Evolutionary conservation across 2,888 invertebrate genomes (phyloP).

Genomic region (Drosophila recens): DNA sequence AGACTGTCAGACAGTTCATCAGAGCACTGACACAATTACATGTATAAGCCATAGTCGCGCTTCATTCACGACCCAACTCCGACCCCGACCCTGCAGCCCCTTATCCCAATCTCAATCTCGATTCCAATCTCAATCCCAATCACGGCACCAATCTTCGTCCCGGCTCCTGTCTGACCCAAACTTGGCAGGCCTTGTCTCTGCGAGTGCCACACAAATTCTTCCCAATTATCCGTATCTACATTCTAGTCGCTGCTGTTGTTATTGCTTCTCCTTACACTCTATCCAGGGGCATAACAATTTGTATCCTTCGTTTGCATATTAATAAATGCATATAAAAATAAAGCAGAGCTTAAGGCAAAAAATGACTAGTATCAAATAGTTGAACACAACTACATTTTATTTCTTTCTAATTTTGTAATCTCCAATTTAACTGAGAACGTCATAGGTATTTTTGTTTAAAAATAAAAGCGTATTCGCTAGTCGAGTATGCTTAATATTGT

Average conservation of each 20-base stretch:
- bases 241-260: constrained; percentile 7
- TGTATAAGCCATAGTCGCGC: neutral
- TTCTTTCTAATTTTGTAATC: neutral
- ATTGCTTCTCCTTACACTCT: constrained; percentile 2
- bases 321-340: too few relatives aligned
- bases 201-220: constrained; percentile 5
- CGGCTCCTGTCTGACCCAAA: constrained; percentile 1
- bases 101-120: neutral
- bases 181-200: constrained; percentile 1
- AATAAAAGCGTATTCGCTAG: constrained; percentile 8
- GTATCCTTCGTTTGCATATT: neutral
- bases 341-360: too few relatives aligned
- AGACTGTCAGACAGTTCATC: constrained; percentile 47
- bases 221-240: constrained; percentile 20
- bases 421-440: neutral
- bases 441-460: neutral
- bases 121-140: constrained; percentile 5
- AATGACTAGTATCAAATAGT: neutral
- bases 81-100: neutral
- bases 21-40: constrained; percentile 21
- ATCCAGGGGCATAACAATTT: neutral
- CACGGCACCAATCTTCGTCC: neutral
- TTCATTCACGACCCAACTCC: neutral
- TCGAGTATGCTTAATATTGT: neutral
- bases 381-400: neutral